phyloP scores from a whole-genome alignment of 2,888 invertebrate species.

The Sialis lutaria region DNA sequence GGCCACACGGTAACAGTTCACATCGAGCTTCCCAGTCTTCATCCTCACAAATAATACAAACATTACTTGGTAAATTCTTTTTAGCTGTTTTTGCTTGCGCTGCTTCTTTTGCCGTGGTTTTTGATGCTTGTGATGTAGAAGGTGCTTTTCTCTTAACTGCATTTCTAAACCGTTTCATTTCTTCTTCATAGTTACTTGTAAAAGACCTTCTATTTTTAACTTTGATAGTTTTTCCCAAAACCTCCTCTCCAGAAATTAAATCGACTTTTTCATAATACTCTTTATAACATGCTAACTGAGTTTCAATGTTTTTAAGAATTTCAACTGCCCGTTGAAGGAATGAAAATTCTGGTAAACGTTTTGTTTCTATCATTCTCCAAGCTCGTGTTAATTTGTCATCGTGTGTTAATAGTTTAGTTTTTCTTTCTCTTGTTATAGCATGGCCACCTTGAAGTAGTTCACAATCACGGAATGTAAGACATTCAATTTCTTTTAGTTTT shows the following conservation, averaged over 20 bases:
- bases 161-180: conserved; percentile 2
- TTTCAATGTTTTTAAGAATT: conserved; percentile 3
- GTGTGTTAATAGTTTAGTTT: conserved; percentile 5
- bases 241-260: conserved; percentile 2
- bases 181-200: conserved; percentile 1
- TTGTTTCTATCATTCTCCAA: conserved; percentile 4
- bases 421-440: conserved; percentile 5
- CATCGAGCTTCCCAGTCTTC: conserved; percentile 6
- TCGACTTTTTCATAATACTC: conserved; percentile 5
- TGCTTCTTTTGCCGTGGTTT: background rate
- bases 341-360: conserved; percentile 2
- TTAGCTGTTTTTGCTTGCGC: background rate
- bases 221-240: background rate
- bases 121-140: background rate
- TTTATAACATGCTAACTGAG: background rate
- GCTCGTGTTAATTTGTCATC: conserved; percentile 4
- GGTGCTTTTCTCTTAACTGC: background rate
- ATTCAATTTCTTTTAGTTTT: conserved; percentile 6
- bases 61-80: background rate
- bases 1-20: conserved; percentile 2
- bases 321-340: conserved; percentile 5
- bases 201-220: background rate
- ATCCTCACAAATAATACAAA: conserved; percentile 4
- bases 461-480: conserved; percentile 6
- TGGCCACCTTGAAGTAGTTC: conserved; percentile 4